phyloP scores from a whole-genome alignment of 2,888 invertebrate species.

The Euspilapteryx auroguttella region DNA sequence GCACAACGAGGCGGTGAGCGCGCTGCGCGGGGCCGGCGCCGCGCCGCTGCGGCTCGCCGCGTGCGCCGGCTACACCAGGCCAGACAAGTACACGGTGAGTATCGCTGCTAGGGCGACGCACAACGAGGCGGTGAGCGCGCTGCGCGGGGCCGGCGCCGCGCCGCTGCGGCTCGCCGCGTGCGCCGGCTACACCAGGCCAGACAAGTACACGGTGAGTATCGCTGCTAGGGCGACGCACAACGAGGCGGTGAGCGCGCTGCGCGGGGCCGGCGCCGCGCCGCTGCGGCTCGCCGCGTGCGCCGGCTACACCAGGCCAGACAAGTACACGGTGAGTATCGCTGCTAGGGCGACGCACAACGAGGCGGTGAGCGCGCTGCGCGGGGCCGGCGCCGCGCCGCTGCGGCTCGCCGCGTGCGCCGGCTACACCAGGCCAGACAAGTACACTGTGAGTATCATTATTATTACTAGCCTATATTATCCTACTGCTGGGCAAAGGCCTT shows the following conservation, averaged over 20 bases:
- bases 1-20: slow-evolving; percentile 93
- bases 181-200: slow-evolving; percentile 72
- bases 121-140: slow-evolving; percentile 89
- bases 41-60: slow-evolving; percentile 81
- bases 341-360: no score
- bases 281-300: slow-evolving; percentile 5
- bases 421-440: no score
- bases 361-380: no score
- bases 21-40: slow-evolving; percentile 80
- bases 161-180: slow-evolving; percentile 88
- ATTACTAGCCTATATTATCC: no score
- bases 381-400: no score
- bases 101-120: slow-evolving; percentile 86
- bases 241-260: no score
- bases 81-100: slow-evolving; percentile 65
- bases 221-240: no score
- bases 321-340: no score
- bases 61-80: slow-evolving; percentile 80
- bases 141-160: slow-evolving; percentile 79
- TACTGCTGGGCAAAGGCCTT: no score
- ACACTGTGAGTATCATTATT: no score
- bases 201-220: slow-evolving; percentile 63
- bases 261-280: no score
- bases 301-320: no score
- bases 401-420: slow-evolving; percentile 5